phyloP scores from a whole-genome alignment of 2,888 invertebrate genomes.

The Drosophila ezoana region DNA sequence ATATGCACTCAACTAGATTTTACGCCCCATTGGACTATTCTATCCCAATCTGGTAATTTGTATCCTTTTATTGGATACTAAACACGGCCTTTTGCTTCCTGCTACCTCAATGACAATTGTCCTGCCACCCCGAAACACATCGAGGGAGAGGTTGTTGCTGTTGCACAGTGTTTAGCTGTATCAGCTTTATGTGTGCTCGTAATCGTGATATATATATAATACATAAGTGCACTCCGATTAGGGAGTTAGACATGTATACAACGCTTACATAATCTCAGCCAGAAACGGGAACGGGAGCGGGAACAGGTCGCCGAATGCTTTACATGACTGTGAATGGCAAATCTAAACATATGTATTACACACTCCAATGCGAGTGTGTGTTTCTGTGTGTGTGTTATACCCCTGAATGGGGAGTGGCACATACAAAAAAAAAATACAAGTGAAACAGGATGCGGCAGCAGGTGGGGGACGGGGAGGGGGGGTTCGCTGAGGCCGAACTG shows the following conservation, averaged over 20 bases:
- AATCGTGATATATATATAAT: conserved; percentile 27
- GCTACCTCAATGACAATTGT: background rate
- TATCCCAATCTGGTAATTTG: too few relatives aligned
- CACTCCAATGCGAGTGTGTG: conserved; percentile 21
- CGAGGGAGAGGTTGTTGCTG: background rate
- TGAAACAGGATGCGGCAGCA: conserved; percentile 13
- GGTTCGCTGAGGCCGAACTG: conserved; percentile 22
- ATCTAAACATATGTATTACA: conserved; percentile 80
- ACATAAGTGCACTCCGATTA: conserved; percentile 36
- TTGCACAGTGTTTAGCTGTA: conserved; percentile 2
- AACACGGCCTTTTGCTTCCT: too few relatives aligned
- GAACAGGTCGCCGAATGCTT: conserved; percentile 34
- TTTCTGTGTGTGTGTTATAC: conserved; percentile 23
- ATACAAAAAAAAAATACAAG: conserved; percentile 36
- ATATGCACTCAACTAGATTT: too few relatives aligned
- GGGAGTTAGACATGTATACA: conserved; percentile 35
- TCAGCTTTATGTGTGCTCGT: conserved; percentile 7
- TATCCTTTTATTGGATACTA: too few relatives aligned
- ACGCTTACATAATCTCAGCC: conserved; percentile 55
- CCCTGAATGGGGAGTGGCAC: conserved; percentile 52
- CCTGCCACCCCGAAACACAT: background rate
- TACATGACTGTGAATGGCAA: conserved; percentile 71
- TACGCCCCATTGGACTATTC: too few relatives aligned
- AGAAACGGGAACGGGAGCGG: conserved; percentile 9
- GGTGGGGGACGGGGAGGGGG: background rate